Base-by-base conservation (phyloP, 2,113 vertebrate species). In the Gymnorhina tibicen region DNA sequence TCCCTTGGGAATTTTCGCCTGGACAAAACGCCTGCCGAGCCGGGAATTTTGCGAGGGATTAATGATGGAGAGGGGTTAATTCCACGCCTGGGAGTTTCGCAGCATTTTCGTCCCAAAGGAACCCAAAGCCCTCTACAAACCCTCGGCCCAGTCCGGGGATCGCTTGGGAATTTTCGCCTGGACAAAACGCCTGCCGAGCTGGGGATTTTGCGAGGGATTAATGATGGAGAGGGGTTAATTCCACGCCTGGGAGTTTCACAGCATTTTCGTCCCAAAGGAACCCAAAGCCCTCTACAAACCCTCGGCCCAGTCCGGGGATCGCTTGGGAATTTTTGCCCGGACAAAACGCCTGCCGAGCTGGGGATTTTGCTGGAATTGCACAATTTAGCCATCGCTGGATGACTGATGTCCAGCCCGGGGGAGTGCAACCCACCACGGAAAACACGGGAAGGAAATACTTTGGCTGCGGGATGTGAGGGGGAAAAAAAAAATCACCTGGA, bases 221-320 rank as follows among this genome's bases (percentile, higher is more conserved):
- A 30, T 9, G 59, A 18, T 17, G 56, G 52, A 46, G 30, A 6
- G n/a, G 42, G 44, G 76, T 69, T 68, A 4, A 60, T 44, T 46
- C 28, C 49, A 13, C 13, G 0, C 35, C 16, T 28, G 55, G 32
- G 55, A 44, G 2, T 55, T 90, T 17, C 11, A 18, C 39, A n/a
- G 75, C 52, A 16, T 82, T 85, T 95, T 78, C 79, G 78, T 16
- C 94, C 83, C 78, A 85, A 95, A 92, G 69, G 82, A 95, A 77
- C 92, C 62, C 83, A 92, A 94, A 94, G 89, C 52, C 60, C 83
- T 92, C 87, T 87, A 94, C 86, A 85, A 87, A 78, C 59, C 60
- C 41, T 63, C 44, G 49, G 78, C 39, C 63, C 62, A n/a, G 64
- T 33, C 42, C 66, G 39, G 47, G 47, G 33, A 37, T 41, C n/a